These are phyloP conservation scores for Ophion ventricosus DNA, from an alignment of 2,888 invertebrate species.

Conservation along the genomic window DNA sequence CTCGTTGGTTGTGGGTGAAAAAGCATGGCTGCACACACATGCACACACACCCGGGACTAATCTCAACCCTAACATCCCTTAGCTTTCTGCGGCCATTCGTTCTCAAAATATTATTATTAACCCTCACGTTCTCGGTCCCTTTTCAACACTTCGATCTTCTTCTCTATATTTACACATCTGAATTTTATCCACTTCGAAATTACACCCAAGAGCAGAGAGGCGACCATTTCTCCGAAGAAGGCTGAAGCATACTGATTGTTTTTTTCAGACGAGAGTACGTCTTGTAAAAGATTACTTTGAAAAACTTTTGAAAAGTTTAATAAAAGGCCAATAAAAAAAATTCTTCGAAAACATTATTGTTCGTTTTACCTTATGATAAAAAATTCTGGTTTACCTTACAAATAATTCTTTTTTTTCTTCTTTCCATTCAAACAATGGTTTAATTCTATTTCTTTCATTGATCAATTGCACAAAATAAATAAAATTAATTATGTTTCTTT, in stretches of 20 bases:
- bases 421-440: too few relatives aligned
- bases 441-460: too few relatives aligned
- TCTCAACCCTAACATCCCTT: conserved; percentile 1
- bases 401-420: too few relatives aligned
- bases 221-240: neutral
- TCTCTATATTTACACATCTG: neutral
- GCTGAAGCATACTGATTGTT: neutral
- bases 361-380: too few relatives aligned
- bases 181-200: neutral
- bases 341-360: too few relatives aligned
- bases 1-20: conserved; percentile 36
- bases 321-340: too few relatives aligned
- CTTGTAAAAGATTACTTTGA: neutral
- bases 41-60: neutral
- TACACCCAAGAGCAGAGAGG: neutral
- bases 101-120: conserved; percentile 39
- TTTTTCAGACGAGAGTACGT: neutral
- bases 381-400: too few relatives aligned
- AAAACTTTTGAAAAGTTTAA: neutral
- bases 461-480: too few relatives aligned
- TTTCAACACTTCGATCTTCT: neutral
- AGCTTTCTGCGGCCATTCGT: neutral
- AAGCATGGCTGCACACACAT: conserved; percentile 3
- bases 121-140: neutral
- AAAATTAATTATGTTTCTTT: too few relatives aligned